These are phyloP conservation scores for Dermatemys mawii DNA, from an alignment of 2,113 vertebrate species.

Conservation along the genomic window DNA sequence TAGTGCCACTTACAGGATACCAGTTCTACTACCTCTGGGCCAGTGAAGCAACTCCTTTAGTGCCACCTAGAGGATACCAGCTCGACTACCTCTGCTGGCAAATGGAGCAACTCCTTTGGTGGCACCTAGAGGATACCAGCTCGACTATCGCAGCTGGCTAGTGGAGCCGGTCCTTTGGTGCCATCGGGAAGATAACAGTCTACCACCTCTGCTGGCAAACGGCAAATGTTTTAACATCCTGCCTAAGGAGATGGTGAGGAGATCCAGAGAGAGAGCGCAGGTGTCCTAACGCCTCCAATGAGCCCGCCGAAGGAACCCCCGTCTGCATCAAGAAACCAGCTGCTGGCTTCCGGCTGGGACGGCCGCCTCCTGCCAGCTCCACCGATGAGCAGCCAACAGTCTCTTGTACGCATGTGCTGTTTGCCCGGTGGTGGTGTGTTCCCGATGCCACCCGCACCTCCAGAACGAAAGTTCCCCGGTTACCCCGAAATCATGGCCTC, in stretches of 20 bases:
- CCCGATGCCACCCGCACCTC: rapidly evolving
- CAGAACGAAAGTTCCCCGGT: rapidly evolving
- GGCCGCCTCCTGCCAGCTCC: neutral
- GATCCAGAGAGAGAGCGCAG: too few species aligned
- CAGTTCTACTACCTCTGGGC: neutral
- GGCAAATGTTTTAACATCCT: too few species aligned
- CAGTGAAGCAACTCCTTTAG: neutral
- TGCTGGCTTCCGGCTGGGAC: neutral
- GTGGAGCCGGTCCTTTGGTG: too few species aligned
- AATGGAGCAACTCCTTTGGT: neutral
- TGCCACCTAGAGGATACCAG: neutral
- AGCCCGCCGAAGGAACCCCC: neutral
- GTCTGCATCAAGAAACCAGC: neutral
- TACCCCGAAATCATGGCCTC: rapidly evolving
- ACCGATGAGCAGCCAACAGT: neutral
- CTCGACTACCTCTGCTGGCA: neutral
- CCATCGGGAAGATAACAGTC: too few species aligned
- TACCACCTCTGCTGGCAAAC: too few species aligned
- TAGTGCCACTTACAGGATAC: too few species aligned
- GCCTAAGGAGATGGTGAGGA: neutral
- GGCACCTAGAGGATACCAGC: neutral
- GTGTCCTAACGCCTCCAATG: neutral
- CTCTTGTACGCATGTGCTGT: neutral
- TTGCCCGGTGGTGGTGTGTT: neutral
- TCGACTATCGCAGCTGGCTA: neutral